These are phyloP conservation scores for Atta cephalotes DNA, from an alignment of 1,140 invertebrate genomes.

Conservation along the genomic window DNA sequence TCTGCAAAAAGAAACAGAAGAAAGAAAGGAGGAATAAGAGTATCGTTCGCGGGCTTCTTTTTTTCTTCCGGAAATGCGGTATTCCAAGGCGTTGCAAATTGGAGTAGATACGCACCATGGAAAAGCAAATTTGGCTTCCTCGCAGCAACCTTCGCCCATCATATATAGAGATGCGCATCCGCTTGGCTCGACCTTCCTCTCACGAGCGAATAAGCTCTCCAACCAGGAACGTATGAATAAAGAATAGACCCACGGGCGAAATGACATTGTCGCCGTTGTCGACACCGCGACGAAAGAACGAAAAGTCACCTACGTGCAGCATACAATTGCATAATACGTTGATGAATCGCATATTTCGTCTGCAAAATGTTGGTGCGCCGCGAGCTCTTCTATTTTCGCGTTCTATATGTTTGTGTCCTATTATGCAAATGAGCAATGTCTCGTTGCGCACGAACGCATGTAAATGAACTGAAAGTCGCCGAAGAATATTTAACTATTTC, in stretches of 20 bases:
- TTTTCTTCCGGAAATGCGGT: conserved; percentile 20
- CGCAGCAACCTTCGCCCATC: conserved; percentile 32
- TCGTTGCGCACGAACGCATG: not conserved
- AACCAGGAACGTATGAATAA: conserved; percentile 80
- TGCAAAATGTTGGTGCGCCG: not conserved
- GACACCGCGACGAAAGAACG: not conserved
- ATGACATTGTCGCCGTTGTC: conserved; percentile 70
- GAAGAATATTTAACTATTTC: not conserved
- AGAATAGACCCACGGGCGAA: conserved; percentile 74
- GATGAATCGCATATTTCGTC: conserved; percentile 24
- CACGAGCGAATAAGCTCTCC: conserved; percentile 66
- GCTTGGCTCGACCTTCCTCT: conserved; percentile 42
- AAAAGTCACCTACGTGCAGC: not conserved
- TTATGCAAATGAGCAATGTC: not conserved
- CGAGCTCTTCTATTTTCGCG: not conserved
- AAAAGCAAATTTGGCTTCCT: conserved; percentile 76
- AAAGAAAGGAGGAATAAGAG: not conserved
- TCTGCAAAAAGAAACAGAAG: conserved; percentile 11
- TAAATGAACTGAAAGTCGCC: not conserved
- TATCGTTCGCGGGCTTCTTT: conserved; percentile 55
- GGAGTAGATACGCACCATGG: conserved; percentile 73
- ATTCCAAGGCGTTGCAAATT: conserved; percentile 74
- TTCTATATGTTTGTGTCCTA: not conserved
- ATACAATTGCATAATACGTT: conserved; percentile 19
- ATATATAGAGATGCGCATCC: conserved; percentile 55